Conservation (phyloP, 2,113 vertebrate genomes). For the Triplophysa rosa region DNA sequence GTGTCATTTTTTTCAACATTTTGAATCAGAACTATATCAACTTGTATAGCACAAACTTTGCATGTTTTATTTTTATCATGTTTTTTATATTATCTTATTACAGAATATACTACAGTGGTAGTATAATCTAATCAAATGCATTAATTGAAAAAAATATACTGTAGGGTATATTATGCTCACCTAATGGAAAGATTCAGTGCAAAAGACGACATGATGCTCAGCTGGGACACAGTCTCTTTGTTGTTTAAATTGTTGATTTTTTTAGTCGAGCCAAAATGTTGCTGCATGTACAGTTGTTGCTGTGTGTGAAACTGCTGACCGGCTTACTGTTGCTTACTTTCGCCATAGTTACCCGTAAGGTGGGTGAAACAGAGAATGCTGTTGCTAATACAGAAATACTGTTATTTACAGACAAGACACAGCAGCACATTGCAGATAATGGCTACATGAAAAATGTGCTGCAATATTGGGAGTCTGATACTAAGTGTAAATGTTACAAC, state of each 20-base stretch:
- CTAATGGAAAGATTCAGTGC: too few species aligned
- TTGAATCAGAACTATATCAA: too few species aligned
- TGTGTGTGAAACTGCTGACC: constrained; percentile 9
- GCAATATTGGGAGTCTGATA: background rate
- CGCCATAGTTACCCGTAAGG: constrained; percentile 60
- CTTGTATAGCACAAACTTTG: too few species aligned
- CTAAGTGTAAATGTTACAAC: background rate
- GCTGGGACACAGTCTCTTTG: background rate
- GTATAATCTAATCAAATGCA: too few species aligned
- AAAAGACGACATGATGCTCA: background rate
- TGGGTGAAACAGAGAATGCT: constrained; percentile 32
- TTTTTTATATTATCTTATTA: too few species aligned
- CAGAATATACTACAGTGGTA: too few species aligned
- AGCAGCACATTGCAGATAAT: constrained; percentile 20
- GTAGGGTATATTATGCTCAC: background rate
- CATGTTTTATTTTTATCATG: too few species aligned
- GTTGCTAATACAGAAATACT: constrained; percentile 37
- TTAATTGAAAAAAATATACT: too few species aligned
- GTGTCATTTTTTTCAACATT: too few species aligned
- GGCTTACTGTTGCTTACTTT: constrained; percentile 42
- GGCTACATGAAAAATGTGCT: background rate
- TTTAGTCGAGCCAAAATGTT: background rate
- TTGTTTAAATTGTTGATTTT: background rate
- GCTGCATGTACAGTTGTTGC: background rate
- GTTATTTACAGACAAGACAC: constrained; percentile 54